A percentile compares a stretch with the other conserved stretches of the same genome.
phyloP scores from a whole-genome alignment of 2,888 invertebrate species.

The Thyatira batis region DNA sequence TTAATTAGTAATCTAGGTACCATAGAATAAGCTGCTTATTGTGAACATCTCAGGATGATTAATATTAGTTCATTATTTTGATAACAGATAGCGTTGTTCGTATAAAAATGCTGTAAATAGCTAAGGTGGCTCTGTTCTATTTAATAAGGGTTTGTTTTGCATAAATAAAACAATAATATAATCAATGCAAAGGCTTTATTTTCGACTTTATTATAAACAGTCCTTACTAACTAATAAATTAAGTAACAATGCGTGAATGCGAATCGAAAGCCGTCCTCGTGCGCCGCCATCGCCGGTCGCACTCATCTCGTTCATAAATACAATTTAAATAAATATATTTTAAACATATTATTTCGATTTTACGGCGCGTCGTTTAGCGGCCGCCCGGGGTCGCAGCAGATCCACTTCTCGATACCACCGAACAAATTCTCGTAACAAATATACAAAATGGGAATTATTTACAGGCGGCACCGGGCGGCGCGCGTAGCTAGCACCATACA shows the following conservation, averaged over 20 bases:
- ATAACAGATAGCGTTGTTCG: no score
- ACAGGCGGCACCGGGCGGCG: conserved; percentile 32
- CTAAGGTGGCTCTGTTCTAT: no score
- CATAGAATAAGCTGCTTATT: no score
- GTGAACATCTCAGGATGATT: no score
- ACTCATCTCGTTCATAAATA: conserved; percentile 45
- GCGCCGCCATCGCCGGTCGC: conserved; percentile 48
- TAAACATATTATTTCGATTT: conserved; percentile 28
- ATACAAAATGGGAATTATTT: conserved; percentile 63
- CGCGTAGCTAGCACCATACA: conserved; percentile 26
- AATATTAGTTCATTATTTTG: no score
- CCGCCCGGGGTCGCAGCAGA: conserved; percentile 33
- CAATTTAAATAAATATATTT: conserved; percentile 49
- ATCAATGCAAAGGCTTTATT: conserved; percentile 81
- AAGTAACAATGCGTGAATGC: conserved; percentile 79
- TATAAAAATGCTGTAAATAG: no score
- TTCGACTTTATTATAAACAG: conserved; percentile 70
- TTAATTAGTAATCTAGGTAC: no score
- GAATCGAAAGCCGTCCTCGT: conserved; percentile 51
- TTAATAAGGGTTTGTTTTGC: no score
- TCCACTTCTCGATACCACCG: conserved; percentile 14
- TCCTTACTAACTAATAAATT: conserved; percentile 74
- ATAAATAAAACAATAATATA: conserved; percentile 53
- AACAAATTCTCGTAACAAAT: conserved; percentile 59
- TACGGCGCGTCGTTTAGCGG: conserved; percentile 29